A percentile compares a stretch with the other conserved stretches of the same genome.
Evolutionary conservation across 2,113 vertebrate species (phyloP).

Genomic region (Speoplatyrhinus poulsoni): DNA sequence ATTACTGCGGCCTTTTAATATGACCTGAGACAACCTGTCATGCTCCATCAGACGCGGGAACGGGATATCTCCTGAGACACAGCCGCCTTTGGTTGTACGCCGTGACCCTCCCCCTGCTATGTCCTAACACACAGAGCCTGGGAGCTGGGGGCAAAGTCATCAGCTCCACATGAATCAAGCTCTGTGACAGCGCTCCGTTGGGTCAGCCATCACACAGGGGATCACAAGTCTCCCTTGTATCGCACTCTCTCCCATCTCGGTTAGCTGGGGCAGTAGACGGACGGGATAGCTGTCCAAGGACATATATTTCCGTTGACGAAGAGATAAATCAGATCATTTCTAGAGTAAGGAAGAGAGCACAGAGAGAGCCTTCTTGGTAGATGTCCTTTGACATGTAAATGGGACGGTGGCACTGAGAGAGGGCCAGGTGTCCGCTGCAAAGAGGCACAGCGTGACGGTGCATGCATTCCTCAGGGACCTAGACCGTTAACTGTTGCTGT

Average conservation of each 20-base stretch:
- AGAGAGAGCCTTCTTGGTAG: slow-evolving; percentile 71
- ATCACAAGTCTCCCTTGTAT: slow-evolving; percentile 72
- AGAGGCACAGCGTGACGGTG: slow-evolving; percentile 70
- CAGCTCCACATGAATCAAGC: slow-evolving; percentile 72
- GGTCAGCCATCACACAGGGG: slow-evolving; percentile 64
- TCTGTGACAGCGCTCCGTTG: slow-evolving; percentile 68
- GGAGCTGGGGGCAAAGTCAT: slow-evolving; percentile 57
- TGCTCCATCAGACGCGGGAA: slow-evolving; percentile 70
- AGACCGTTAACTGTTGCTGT: slow-evolving; percentile 66
- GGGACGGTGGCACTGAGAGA: slow-evolving; percentile 74
- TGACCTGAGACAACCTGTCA: slow-evolving; percentile 67
- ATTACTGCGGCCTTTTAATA: slow-evolving; percentile 56
- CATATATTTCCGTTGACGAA: slow-evolving; percentile 77
- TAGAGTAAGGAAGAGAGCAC: slow-evolving; percentile 69
- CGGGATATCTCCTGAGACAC: slow-evolving; percentile 65
- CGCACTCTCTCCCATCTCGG: slow-evolving; percentile 51
- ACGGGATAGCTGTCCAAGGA: slow-evolving; percentile 58
- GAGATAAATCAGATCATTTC: slow-evolving; percentile 81
- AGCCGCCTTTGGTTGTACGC: slow-evolving; percentile 56
- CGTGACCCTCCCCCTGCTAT: slow-evolving; percentile 15
- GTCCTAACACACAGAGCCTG: slow-evolving; percentile 49
- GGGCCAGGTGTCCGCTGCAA: slow-evolving; percentile 75
- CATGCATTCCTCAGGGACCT: slow-evolving; percentile 65
- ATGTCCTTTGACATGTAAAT: slow-evolving; percentile 79
- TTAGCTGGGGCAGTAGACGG: slow-evolving; percentile 45